phyloP scores from a whole-genome alignment of 1,140 invertebrate genomes.

The Ericerus pela region DNA sequence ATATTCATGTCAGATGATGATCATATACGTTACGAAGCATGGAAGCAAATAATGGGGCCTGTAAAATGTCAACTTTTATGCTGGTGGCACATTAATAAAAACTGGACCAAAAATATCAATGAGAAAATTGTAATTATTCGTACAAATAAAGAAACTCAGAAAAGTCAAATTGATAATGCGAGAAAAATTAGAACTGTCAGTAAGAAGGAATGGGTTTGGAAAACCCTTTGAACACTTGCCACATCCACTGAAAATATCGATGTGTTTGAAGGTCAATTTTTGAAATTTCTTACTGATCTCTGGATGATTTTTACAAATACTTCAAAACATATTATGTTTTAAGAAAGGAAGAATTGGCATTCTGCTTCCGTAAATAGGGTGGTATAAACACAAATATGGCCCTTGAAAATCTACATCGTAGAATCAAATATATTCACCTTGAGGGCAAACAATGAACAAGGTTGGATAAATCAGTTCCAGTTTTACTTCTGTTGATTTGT shows the following conservation, averaged over 20 bases:
- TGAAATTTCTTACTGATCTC: not conserved
- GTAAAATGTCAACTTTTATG: constrained; percentile 3
- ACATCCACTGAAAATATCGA: no score
- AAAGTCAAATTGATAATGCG: not conserved
- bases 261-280: not conserved
- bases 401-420: constrained; percentile 13
- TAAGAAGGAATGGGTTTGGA: no score
- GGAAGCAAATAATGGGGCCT: constrained; percentile 11
- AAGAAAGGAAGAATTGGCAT: constrained; percentile 10
- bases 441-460: constrained; percentile 14
- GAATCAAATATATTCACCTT: constrained; percentile 13
- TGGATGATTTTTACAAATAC: constrained; percentile 2
- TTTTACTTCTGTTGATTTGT: constrained; percentile 5
- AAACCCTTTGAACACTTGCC: no score
- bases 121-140: not conserved
- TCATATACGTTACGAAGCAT: constrained; percentile 13
- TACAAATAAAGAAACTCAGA: not conserved
- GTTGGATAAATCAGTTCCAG: constrained; percentile 15
- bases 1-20: constrained; percentile 16
- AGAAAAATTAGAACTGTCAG: not conserved
- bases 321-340: constrained; percentile 8
- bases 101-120: constrained; percentile 12
- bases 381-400: constrained; percentile 15
- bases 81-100: constrained; percentile 15
- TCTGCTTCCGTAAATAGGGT: constrained; percentile 1